These are phyloP conservation scores for Coreius guichenoti DNA, from an alignment of 2,797 vertebrate genomes.

Conservation along the genomic window DNA sequence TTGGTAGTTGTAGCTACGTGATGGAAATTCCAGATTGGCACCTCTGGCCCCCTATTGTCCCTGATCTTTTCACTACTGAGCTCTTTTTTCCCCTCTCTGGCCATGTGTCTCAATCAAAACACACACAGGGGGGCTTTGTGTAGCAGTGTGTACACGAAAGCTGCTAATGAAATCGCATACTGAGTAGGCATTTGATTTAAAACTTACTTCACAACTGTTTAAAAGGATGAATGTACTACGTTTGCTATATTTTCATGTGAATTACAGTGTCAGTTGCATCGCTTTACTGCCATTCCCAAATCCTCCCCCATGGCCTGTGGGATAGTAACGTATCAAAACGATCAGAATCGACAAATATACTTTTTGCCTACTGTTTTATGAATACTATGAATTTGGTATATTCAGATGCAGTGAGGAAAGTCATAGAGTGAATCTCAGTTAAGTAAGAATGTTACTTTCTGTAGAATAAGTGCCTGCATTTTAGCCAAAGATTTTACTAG, in stretches of 20 bases:
- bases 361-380: background rate
- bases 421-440: background rate
- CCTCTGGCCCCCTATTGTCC: slow-evolving; percentile 66
- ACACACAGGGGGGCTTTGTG: slow-evolving; percentile 69
- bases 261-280: background rate
- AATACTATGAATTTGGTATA: background rate
- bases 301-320: background rate
- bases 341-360: background rate
- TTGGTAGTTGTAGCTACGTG: slow-evolving; percentile 9
- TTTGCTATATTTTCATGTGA: background rate
- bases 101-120: slow-evolving; percentile 71
- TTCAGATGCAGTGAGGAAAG: background rate
- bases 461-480: background rate
- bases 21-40: slow-evolving; percentile 65
- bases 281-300: background rate
- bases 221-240: background rate
- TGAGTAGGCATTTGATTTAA: slow-evolving; percentile 16
- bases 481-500: background rate
- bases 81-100: slow-evolving; percentile 67
- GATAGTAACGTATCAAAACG: background rate
- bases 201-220: background rate
- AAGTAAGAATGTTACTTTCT: background rate
- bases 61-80: slow-evolving; percentile 66
- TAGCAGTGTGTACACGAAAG: slow-evolving; percentile 44
- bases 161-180: slow-evolving; percentile 50